Evolutionary conservation across 2,113 vertebrate genomes (phyloP), one percentile per base, ranked within the genome.

Genomic region (Gavialis gangeticus): DNA sequence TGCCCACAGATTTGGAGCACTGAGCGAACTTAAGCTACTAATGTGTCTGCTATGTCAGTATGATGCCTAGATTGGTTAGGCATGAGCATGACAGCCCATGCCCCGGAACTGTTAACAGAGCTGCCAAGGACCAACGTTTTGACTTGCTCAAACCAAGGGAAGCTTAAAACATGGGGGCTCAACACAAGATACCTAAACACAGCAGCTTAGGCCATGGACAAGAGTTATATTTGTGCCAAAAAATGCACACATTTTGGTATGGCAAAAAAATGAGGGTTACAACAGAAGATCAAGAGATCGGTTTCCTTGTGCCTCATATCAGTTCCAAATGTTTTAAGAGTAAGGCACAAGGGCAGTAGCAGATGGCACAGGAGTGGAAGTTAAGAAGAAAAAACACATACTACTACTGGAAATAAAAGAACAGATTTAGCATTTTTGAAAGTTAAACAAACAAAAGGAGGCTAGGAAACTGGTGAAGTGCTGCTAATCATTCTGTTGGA

Each of bases 121-220:
- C 46, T 9, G 46, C 46, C 46, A 46, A 82, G 60, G 93, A 19
- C 75, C 79, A 81, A 91, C 94, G 94, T 55, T 62, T 78, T 85
- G 92, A 87, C 89, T 82, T 91, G 78, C 85, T 88, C 64, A 92
- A 96, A 93, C 95, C 96, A 96, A 75, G 1, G 85, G 85, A 64
- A 95, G 85, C 78, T 85, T 46, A 0, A 59, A 96, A 93, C 94
- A 91, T 85, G 94, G 96, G 92, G 83, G 69, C 91, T 96, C n/a
- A 86, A 78, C 94, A 84, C 71, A 56, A 96, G 71, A 93, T 7
- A 46, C 91, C 87, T 92, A 96, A 97, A 94, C 95, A 94, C 96
- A 93, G 75, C 71, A 82, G 85, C 46, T 46, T 46, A 46, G 46
- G 46, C 46, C 46, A 46, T 46, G 46, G 46, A 46, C 46, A 9